phyloP scores from a whole-genome alignment of 2,797 vertebrate species.

The Morus bassanus region DNA sequence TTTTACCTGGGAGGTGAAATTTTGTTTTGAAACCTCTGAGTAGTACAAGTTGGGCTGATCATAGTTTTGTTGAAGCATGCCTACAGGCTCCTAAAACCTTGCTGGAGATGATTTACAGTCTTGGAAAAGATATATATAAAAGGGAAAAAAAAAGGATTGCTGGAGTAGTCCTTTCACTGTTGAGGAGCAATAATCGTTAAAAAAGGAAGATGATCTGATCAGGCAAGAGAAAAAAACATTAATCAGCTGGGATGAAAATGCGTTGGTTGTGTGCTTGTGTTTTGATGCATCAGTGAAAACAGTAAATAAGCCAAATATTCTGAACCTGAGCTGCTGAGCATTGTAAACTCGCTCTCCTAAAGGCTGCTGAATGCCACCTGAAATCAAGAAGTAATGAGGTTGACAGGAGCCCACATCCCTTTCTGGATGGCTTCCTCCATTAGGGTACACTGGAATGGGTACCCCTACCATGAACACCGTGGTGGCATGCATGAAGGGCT shows the following conservation, averaged over 20 bases:
- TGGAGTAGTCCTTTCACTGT: not conserved
- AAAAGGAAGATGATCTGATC: not conserved
- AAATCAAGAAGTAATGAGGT: not conserved
- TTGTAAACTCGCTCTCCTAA: not conserved
- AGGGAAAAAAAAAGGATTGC: not conserved
- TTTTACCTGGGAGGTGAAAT: not conserved
- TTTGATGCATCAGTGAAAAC: not conserved
- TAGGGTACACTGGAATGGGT: not conserved
- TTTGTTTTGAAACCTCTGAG: not conserved
- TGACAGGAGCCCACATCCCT: not conserved
- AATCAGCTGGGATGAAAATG: not conserved
- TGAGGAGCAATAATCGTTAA: not conserved
- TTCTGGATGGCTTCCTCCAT: not conserved
- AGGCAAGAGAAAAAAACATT: not conserved
- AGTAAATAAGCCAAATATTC: not conserved
- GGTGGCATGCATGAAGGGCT: not conserved
- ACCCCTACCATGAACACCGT: rapidly evolving
- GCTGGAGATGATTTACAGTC: not conserved
- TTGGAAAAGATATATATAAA: not conserved
- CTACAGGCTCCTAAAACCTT: not conserved
- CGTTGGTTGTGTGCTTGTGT: not conserved
- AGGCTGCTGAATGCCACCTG: not conserved
- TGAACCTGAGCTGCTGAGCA: not conserved
- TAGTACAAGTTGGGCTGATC: not conserved
- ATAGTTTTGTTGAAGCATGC: not conserved